Base-by-base conservation (phyloP, 2,888 invertebrate genomes). In the Corbicula japonica region DNA sequence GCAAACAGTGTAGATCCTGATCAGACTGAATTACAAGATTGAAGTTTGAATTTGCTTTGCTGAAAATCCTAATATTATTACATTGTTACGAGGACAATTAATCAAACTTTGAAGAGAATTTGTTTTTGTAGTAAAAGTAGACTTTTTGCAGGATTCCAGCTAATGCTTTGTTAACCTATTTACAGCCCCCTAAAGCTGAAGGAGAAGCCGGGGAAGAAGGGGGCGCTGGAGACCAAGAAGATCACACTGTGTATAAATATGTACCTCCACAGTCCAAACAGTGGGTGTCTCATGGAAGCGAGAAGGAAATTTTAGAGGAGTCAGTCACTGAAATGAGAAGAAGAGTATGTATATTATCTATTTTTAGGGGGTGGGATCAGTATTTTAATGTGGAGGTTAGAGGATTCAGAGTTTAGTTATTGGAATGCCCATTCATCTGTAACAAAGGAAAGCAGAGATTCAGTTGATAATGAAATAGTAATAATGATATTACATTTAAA, bases 261-360 rank as follows among this genome's bases (percentile, higher is more conserved):
- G 83, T 92, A 2, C 93, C 93, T 18, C 93, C 93, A 2, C 91
- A 88, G 61, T 77, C 93, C 15, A 93, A 93, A 74, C 89, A 89
- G 0, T 94, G 93, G 93, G 86, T 92, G 8, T 91, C 92, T 6
- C 88, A 82, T 15, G 94, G 94, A 52, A 93, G 93, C 74, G 93
- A 94, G 82, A 89, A 89, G 70, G 93, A 93, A 73, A 92, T 94
- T 32, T 78, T 88, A 4, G 93, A 93, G 62, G 91, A 91, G 72
- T 86, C 86, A 38, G 86, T 92, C 15, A 68, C 70, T 4, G 88
- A 90, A 23, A 88, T 76, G 38, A 86, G 93, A 60, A 81, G 86
- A 76, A 84, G 86, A 86, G 92, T 92, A 80, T 50, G 79, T 21
- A 18, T 63, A 12, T 41, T 18, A 41, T 10, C 41, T 41, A 12